Evolutionary conservation across 2,113 vertebrate species (phyloP).

Genomic region (Cottus gobio): DNA sequence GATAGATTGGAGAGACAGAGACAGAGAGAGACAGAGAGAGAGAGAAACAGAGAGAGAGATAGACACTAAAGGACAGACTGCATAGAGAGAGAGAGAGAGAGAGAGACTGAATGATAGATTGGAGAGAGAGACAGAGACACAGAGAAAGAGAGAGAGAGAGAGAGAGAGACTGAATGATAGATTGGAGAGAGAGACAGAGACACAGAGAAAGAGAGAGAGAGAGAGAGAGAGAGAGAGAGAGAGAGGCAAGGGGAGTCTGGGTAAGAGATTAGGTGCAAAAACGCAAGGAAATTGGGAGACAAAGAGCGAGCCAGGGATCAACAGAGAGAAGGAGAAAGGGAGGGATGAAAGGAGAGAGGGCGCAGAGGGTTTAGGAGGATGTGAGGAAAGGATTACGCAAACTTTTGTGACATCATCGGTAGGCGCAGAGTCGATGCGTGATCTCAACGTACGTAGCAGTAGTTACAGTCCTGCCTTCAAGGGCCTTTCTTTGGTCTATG

Average conservation of each 20-base stretch:
- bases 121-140: constrained; percentile 41
- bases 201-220: no score
- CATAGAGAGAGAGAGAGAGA: constrained; percentile 18
- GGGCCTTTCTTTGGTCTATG: background rate
- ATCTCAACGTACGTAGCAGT: background rate
- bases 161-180: no score
- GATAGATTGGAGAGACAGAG: background rate
- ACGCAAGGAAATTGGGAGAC: constrained; percentile 71
- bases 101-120: no score
- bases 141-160: no score
- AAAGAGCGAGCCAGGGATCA: constrained; percentile 62
- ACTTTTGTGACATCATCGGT: constrained; percentile 64
- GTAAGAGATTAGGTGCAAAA: constrained; percentile 69
- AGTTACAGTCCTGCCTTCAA: background rate
- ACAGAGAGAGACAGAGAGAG: constrained; percentile 19
- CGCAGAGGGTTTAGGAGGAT: constrained; percentile 53
- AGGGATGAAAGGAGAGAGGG: constrained; percentile 59
- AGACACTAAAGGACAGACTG: constrained; percentile 44
- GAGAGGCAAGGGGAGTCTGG: constrained; percentile 70
- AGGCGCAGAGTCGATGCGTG: constrained; percentile 44
- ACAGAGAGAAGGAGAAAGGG: constrained; percentile 53
- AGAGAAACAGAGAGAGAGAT: constrained; percentile 11
- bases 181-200: no score
- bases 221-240: background rate
- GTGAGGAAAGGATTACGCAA: constrained; percentile 58